Base-by-base conservation (phyloP, 2,113 vertebrate species). In the Prinia subflava region DNA sequence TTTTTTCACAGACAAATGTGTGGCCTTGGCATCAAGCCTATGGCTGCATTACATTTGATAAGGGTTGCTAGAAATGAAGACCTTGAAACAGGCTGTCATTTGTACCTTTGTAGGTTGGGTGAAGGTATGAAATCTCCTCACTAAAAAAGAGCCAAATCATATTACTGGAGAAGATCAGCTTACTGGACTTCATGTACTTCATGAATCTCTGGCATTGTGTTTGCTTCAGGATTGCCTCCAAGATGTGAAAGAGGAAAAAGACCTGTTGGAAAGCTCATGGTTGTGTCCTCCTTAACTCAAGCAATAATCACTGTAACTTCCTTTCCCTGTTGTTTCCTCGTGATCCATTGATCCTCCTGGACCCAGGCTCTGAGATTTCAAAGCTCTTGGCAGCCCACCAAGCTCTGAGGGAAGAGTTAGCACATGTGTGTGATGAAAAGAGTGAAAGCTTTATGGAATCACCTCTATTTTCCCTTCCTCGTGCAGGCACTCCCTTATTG, bases 11-110 rank as follows among this genome's bases (percentile, higher is more conserved):
- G 64, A 44, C 17, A 83, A 57, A 53, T 87, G n/a, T 47, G 14
- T 92, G 67, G 49, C 35, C 75, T 85, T 91, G 63, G 62, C 90
- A 89, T 67, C 28, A 69, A 70, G 14, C 55, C 60, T 67, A 6
- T 33, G 68, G 64, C 39, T 93, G 52, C 31, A 27, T 59, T 73
- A 24, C 20, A 69, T 95, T 94, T 90, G 55, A 70, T 90, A 70
- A 1, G 9, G 2, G 5, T 65, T 96, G 50, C 62, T 89, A 60
- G 64, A 87, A 86, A 73, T 85, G 19, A 90, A 82, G 89, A 70
- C 49, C 59, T 85, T 89, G 63, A 77, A 85, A 63, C 10, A 69
- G 74, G 50, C 17, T 83, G 37, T 83, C 55, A 47, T 71, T 89
- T 59, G 80, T 79, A 79, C 33, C 41, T 89, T 76, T 85, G 31